These are phyloP conservation scores for Smutsia gigantea DNA, from an alignment of 2,797 vertebrate species.

Conservation along the genomic window DNA sequence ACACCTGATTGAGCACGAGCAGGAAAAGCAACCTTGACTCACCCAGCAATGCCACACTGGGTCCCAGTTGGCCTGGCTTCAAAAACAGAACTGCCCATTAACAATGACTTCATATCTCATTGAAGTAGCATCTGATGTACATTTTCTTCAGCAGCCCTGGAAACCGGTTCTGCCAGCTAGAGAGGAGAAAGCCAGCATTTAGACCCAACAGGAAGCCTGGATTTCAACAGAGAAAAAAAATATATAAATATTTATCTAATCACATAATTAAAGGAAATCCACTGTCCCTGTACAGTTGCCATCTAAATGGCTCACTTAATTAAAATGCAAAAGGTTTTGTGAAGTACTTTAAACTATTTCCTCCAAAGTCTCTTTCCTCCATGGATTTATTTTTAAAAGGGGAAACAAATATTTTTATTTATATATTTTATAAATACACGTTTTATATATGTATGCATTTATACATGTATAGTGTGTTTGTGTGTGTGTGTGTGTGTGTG, in stretches of 20 bases:
- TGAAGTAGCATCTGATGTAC: neutral
- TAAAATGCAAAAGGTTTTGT: slow-evolving; percentile 60
- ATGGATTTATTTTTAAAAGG: slow-evolving; percentile 39
- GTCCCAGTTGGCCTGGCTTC: neutral
- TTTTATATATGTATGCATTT: neutral
- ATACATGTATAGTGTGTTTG: neutral
- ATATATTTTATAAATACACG: neutral
- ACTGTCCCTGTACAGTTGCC: slow-evolving; percentile 23
- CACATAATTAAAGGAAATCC: slow-evolving; percentile 65
- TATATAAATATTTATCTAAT: slow-evolving; percentile 71
- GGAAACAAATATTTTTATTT: neutral
- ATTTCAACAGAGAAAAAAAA: slow-evolving; percentile 50
- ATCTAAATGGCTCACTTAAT: slow-evolving; percentile 53
- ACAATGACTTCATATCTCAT: neutral
- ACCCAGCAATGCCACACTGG: neutral
- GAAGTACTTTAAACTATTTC: slow-evolving; percentile 51
- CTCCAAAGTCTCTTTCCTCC: neutral
- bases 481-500: neutral
- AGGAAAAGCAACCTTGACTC: neutral
- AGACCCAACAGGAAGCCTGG: neutral
- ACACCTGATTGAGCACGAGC: neutral
- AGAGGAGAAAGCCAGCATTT: neutral
- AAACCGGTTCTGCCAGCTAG: neutral
- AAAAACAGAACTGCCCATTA: neutral
- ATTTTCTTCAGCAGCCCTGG: slow-evolving; percentile 1